Evolutionary conservation across 2,888 invertebrate species (phyloP), one percentile per base, ranked within the genome.

Genomic region (Hydrotaea cyrtoneurina): DNA sequence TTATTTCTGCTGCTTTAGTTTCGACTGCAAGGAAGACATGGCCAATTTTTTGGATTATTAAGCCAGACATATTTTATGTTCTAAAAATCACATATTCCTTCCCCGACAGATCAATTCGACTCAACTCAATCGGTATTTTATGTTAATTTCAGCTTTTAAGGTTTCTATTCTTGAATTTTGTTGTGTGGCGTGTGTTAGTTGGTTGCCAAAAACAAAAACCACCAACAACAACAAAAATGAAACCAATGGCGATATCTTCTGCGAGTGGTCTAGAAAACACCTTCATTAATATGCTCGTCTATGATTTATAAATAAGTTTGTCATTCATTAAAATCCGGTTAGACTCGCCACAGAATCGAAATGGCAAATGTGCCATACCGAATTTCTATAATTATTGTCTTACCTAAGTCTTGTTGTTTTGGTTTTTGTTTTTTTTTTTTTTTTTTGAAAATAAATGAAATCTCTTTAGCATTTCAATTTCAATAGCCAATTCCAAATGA

Each of bases 341-440:
- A 23, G 59, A 59, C 59, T 23, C 8, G 59, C 23, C 15, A 11
- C 2, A 55, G 59, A 26, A 59, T n/a, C n/a, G 2, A 23, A 4
- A 57, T 21, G 8, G 13, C 21, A 57, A n/a, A n/a, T n/a, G n/a
- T n/a, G n/a, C 4, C 5, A 26, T 26, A 26, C 59, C 26, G 19
- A 26, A 59, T 26, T 23, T 59, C 59, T 59, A 59, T 59, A 59
- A 59, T 59, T 59, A 59, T 11, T 26, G 11, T 23, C 23, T 26
- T 59, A 59, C 11, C 59, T 59, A 59, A 59, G 59, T 4, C 50
- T n/a, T 1, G 31, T 50, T 3, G 10, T 7, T 50, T 50, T 50
- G 50, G n/a, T n/a, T n/a, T n/a, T n/a, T n/a, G n/a, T n/a, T n/a
- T n/a, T n/a, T n/a, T n/a, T n/a, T n/a, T n/a, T n/a, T n/a, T n/a